Conservation (phyloP, 2,888 invertebrate species). For the Tipula unca region DNA sequence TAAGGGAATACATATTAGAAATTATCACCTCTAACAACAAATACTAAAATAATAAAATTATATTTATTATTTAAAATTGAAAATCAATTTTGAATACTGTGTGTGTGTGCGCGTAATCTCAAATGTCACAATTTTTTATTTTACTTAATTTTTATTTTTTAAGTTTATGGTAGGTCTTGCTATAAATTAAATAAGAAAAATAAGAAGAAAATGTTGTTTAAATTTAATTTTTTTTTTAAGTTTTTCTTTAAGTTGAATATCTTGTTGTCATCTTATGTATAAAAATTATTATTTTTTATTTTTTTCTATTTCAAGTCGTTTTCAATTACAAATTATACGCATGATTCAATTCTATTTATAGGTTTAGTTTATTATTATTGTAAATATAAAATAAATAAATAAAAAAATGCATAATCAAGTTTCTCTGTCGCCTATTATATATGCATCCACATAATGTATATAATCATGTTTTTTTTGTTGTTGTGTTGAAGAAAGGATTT, state of each 20-base stretch:
- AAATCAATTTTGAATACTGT: background rate
- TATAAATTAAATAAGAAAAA: background rate
- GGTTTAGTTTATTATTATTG: background rate
- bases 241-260: background rate
- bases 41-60: background rate
- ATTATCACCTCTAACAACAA: background rate
- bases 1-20: background rate
- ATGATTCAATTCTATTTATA: slow-evolving; percentile 19
- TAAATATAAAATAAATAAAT: slow-evolving; percentile 1
- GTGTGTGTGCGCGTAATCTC: background rate
- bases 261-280: background rate
- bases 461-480: background rate
- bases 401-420: slow-evolving; percentile 16
- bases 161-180: background rate
- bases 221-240: background rate
- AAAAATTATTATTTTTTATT: background rate
- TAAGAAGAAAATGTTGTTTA: background rate
- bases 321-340: slow-evolving; percentile 19
- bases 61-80: background rate
- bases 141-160: background rate
- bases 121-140: background rate
- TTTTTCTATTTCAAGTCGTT: slow-evolving; percentile 16
- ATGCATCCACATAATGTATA: background rate
- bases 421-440: background rate
- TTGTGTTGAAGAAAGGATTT: background rate